Evolutionary conservation across 2,797 vertebrate species (phyloP), one percentile per base, ranked within the genome.

Genomic region (Acrossocheilus wenchowensis): DNA sequence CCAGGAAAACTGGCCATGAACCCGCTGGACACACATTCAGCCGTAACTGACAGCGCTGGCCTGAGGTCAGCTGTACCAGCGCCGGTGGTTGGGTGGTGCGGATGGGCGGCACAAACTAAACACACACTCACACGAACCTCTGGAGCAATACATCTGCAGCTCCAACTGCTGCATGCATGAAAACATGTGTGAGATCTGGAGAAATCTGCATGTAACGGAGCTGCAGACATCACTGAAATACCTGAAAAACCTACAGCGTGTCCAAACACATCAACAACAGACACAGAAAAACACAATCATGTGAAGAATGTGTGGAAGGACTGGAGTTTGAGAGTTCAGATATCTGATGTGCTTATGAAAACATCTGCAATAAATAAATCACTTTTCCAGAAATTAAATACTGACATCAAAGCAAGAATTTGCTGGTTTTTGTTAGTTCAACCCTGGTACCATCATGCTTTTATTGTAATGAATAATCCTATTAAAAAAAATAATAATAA

Each of bases 81-180:
- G 11, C 60, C 60, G 60, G 60, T 1, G 60, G 1, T 5, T 62
- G 60, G 60, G 60, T 62, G 60, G 60, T 62, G 60, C 74, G 45
- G 48, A 77, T 52, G 74, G 74, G 74, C 2, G 50, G 85, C 78
- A 82, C 50, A 73, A 68, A 82, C 52, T 78, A 26, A 71, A 73
- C 41, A 72, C 50, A 14, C 48, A 50, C 0, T 6, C 48, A 57
- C 6, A 8, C 19, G 6, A 26, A 14, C 12, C 60, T 26, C 10
- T 62, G 60, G n/a, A 62, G 10, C n/a, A 26, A 62, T 14, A 64
- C 12, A 14, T 64, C n/a, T 64, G n/a, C n/a, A 64, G 60, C 26
- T 30, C 5, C 11, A 1, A 15, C n/a, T 30, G n/a, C 60, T 60
- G 57, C 7, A 62, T 62, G 26, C 62, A 14, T 30, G 11, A 64